Percentiles rank a stretch among this genome's conserved stretches.
Conservation (phyloP, 2,888 invertebrate genomes). For the Thereva nobilitata region DNA sequence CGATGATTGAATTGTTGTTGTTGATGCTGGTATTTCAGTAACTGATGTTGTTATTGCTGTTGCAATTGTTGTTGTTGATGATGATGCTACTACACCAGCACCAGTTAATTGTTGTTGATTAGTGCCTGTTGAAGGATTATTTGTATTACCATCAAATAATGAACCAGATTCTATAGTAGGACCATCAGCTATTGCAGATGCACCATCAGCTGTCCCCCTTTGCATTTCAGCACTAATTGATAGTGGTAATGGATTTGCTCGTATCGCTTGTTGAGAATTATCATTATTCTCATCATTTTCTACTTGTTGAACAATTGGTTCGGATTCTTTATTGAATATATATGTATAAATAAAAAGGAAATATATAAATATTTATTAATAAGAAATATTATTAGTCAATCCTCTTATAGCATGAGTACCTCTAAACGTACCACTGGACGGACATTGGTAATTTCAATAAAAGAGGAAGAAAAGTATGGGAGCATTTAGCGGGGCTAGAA, state of each 20-base stretch:
- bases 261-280: neutral
- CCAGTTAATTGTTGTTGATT: neutral
- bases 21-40: neutral
- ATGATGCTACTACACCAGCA: neutral
- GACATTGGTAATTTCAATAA: too few relatives aligned
- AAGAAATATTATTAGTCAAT: too few relatives aligned
- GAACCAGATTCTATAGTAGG: neutral
- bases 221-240: slow-evolving; percentile 42
- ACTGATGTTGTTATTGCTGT: neutral
- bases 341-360: slow-evolving; percentile 1
- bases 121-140: neutral
- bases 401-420: too few relatives aligned
- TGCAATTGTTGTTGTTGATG: neutral
- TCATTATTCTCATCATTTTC: too few relatives aligned
- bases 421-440: too few relatives aligned
- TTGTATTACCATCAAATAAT: slow-evolving; percentile 7
- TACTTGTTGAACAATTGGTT: neutral
- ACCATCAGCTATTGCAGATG: slow-evolving; percentile 48
- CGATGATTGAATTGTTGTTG: slow-evolving; percentile 3
- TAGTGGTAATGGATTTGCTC: neutral
- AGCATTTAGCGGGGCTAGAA: too few relatives aligned
- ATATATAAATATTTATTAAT: too few relatives aligned
- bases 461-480: too few relatives aligned
- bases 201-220: slow-evolving; percentile 56
- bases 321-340: slow-evolving; percentile 14